A percentile compares a stretch with the other conserved stretches of the same genome.
Evolutionary conservation across 2,888 invertebrate genomes (phyloP).

Genomic region (Acheta domesticus): DNA sequence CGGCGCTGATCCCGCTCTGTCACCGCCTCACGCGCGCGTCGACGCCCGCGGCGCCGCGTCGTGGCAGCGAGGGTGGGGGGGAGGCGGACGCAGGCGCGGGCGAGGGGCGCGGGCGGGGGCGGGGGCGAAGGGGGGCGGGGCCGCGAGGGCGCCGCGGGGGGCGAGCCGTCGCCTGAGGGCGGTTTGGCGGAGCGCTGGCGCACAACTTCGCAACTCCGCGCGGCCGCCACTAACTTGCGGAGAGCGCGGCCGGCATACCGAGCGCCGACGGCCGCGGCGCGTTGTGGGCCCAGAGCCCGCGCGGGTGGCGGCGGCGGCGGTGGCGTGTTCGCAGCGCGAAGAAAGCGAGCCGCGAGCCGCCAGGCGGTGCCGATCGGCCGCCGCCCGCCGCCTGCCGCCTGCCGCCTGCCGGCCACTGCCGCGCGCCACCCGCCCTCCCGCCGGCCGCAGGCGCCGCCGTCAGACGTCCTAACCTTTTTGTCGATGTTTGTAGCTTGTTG

Average conservation of each 20-base stretch:
- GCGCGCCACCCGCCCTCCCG: not conserved
- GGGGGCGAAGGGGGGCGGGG: not conserved
- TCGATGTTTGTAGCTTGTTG: constrained; percentile 18
- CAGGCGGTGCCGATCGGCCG: too few relatives aligned
- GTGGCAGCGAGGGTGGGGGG: not conserved
- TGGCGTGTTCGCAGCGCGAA: too few relatives aligned
- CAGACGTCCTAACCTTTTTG: constrained; percentile 9
- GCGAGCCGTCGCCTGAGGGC: not conserved
- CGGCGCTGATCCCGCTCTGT: not conserved
- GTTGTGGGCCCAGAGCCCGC: not conserved
- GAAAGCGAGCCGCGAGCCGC: too few relatives aligned
- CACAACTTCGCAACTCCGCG: not conserved
- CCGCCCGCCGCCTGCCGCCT: not conserved
- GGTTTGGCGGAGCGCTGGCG: not conserved
- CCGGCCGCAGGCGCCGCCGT: not conserved
- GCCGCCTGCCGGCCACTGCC: not conserved
- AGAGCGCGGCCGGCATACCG: not conserved
- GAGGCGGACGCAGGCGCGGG: not conserved
- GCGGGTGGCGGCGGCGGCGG: not conserved
- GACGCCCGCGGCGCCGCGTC: not conserved
- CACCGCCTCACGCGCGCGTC: not conserved
- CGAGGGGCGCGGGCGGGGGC: not conserved
- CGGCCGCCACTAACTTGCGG: constrained; percentile 7
- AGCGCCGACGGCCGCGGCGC: not conserved
- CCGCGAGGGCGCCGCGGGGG: not conserved